Conservation (phyloP, 1,140 invertebrate genomes). For the Chionoecetes opilio region DNA sequence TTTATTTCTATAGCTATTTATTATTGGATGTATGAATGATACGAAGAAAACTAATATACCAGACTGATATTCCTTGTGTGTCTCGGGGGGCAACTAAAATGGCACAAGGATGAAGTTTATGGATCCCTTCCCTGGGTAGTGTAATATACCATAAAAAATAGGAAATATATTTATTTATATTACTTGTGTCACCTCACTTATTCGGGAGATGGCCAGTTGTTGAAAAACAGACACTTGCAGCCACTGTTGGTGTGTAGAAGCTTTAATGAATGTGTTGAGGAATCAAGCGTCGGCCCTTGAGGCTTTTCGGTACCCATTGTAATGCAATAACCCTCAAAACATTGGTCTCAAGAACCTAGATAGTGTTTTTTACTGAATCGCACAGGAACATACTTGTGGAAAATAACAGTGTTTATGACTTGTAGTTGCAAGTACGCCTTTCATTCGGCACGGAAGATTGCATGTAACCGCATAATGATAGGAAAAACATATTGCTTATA, state of each 20-base stretch:
- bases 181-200: too few species aligned
- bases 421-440: background rate
- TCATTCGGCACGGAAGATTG: background rate
- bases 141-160: too few species aligned
- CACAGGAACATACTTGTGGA: background rate
- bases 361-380: background rate
- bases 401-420: too few species aligned
- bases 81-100: too few species aligned
- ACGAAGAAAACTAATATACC: background rate
- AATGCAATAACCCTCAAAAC: background rate
- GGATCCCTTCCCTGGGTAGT: too few species aligned
- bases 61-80: background rate
- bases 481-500: too few species aligned
- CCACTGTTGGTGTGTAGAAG: background rate
- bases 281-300: background rate
- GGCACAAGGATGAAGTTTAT: too few species aligned
- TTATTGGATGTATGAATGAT: background rate
- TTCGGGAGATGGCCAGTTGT: too few species aligned
- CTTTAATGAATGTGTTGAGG: background rate
- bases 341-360: background rate
- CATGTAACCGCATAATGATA: too few species aligned
- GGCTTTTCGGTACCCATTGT: background rate
- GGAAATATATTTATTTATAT: too few species aligned
- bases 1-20: too few species aligned
- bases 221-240: too few species aligned